A percentile compares a stretch with the other conserved stretches of the same genome.
These are phyloP conservation scores for Protonemura montana DNA, from an alignment of 2,888 invertebrate species.

Conservation along the genomic window DNA sequence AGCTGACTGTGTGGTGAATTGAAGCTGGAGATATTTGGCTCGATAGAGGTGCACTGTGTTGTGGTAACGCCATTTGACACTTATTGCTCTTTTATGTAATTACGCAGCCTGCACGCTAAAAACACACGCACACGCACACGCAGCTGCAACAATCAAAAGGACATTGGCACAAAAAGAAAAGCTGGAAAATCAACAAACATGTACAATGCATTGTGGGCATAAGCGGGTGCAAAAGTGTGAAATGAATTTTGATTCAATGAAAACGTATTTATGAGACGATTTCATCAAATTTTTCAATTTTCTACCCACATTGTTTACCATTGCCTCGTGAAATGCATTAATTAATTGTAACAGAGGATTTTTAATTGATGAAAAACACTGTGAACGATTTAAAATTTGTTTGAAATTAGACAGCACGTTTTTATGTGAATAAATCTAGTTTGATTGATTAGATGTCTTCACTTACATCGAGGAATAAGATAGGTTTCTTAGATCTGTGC, in stretches of 20 bases:
- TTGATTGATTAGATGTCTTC: too few species aligned
- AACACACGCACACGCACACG: too few species aligned
- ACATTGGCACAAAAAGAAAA: neutral
- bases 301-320: neutral
- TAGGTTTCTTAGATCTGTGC: neutral
- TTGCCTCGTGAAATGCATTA: neutral
- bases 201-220: neutral
- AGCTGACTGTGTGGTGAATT: neutral
- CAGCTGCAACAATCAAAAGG: neutral
- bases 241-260: neutral
- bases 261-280: neutral
- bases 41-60: neutral
- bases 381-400: neutral
- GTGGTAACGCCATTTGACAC: neutral
- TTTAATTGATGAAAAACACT: neutral
- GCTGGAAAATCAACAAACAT: neutral
- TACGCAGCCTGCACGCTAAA: too few species aligned
- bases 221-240: neutral
- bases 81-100: neutral
- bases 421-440: too few species aligned
- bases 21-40: neutral
- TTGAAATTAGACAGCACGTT: too few species aligned
- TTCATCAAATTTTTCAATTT: neutral
- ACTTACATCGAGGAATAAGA: too few species aligned
- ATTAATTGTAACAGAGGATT: neutral